These are phyloP conservation scores for Eueides isabella DNA, from an alignment of 1,140 invertebrate genomes.

Conservation along the genomic window DNA sequence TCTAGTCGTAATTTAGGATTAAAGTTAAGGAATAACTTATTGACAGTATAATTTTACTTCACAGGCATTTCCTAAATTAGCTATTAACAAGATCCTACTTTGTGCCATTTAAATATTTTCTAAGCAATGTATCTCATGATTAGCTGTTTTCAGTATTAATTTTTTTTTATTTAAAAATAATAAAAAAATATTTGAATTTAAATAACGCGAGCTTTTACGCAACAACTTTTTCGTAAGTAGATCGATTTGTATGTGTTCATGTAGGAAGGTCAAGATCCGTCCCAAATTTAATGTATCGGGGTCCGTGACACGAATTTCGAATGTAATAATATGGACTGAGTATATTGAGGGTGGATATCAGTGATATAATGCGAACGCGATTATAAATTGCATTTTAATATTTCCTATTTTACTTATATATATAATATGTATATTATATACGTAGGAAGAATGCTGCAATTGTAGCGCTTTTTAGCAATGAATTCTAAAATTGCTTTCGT, in stretches of 20 bases:
- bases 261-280: constrained; percentile 46
- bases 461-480: background rate
- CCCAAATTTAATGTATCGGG: constrained; percentile 42
- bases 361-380: constrained; percentile 23
- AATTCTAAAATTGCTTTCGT: background rate
- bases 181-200: too few species aligned
- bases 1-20: constrained; percentile 30
- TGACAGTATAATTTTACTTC: constrained; percentile 10
- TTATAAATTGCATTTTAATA: constrained; percentile 35
- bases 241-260: constrained; percentile 30
- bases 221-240: constrained; percentile 13
- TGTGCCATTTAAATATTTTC: constrained; percentile 34
- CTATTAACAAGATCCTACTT: constrained; percentile 1
- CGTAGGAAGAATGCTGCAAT: background rate
- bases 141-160: constrained; percentile 33
- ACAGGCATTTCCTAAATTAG: background rate
- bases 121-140: constrained; percentile 12
- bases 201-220: background rate
- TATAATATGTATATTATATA: background rate
- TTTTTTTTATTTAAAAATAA: too few species aligned
- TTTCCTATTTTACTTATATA: background rate
- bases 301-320: constrained; percentile 36
- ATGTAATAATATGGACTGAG: constrained; percentile 31
- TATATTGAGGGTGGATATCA: constrained; percentile 27
- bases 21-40: constrained; percentile 16